Percentiles rank a stretch among this genome's conserved stretches.
Evolutionary conservation across 2,888 invertebrate species (phyloP).

Genomic region (Melanchra persicariae): DNA sequence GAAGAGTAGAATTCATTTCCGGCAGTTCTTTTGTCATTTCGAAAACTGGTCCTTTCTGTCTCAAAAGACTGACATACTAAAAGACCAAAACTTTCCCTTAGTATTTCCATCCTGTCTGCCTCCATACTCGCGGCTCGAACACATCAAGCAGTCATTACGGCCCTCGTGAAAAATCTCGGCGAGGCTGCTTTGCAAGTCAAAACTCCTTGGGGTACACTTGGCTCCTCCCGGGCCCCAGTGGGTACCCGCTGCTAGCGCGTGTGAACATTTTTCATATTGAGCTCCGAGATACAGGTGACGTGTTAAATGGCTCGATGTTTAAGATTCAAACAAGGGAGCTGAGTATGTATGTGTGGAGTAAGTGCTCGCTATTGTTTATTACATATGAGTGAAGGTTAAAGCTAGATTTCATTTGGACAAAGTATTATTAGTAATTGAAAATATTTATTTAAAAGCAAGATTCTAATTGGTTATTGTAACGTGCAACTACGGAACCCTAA

Average conservation of each 20-base stretch:
- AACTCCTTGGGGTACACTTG: conserved; percentile 79
- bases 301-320: conserved; percentile 69
- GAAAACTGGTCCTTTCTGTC: conserved; percentile 17
- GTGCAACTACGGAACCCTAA: too few species aligned
- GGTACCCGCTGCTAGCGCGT: conserved; percentile 61
- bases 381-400: not conserved
- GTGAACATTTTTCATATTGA: conserved; percentile 74
- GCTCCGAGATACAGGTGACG: conserved; percentile 70
- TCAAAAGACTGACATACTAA: conserved; percentile 27
- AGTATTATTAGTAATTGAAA: not conserved
- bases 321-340: conserved; percentile 63
- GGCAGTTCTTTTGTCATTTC: conserved; percentile 5
- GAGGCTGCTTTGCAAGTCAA: conserved; percentile 90
- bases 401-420: too few species aligned
- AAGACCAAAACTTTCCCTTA: conserved; percentile 37
- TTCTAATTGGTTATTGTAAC: too few species aligned
- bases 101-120: conserved; percentile 50
- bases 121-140: conserved; percentile 73
- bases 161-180: conserved; percentile 88
- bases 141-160: conserved; percentile 90
- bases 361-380: conserved; percentile 31
- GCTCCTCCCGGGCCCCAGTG: conserved; percentile 58
- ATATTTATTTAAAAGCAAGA: not conserved
- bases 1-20: conserved; percentile 2
- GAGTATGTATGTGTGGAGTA: conserved; percentile 31